phyloP scores from a whole-genome alignment of 2,888 invertebrate species.

The Frankliniella fusca region DNA sequence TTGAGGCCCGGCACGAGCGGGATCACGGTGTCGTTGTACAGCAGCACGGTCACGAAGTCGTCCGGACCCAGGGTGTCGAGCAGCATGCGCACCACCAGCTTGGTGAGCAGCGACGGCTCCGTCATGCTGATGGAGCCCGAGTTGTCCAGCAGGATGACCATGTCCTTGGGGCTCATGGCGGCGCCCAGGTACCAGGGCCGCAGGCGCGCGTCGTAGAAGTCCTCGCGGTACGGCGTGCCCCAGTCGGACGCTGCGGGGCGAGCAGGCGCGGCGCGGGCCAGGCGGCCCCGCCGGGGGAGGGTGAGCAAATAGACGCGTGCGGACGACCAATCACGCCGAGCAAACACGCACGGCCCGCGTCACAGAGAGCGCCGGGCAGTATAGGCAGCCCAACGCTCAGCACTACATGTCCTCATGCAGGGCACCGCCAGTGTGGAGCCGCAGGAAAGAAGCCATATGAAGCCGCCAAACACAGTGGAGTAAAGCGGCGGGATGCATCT shows the following conservation, averaged over 20 bases:
- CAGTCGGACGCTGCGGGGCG: not conserved
- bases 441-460: no score
- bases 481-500: no score
- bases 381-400: not conserved
- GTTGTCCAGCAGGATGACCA: constrained; percentile 15
- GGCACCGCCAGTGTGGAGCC: no score
- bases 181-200: constrained; percentile 5
- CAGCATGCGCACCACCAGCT: not conserved
- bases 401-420: no score
- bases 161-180: constrained; percentile 13
- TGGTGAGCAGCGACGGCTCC: not conserved
- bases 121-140: not conserved
- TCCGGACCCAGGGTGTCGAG: not conserved
- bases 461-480: no score
- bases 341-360: not conserved
- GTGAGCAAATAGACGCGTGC: no score
- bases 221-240: not conserved
- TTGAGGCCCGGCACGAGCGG: not conserved
- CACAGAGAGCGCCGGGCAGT: not conserved
- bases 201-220: not conserved
- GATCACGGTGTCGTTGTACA: not conserved
- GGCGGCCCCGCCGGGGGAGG: no score
- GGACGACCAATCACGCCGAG: no score
- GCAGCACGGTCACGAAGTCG: constrained; percentile 22
- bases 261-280: not conserved